Conservation (phyloP, 2,113 vertebrate species). For the Syngnathus typhle region DNA sequence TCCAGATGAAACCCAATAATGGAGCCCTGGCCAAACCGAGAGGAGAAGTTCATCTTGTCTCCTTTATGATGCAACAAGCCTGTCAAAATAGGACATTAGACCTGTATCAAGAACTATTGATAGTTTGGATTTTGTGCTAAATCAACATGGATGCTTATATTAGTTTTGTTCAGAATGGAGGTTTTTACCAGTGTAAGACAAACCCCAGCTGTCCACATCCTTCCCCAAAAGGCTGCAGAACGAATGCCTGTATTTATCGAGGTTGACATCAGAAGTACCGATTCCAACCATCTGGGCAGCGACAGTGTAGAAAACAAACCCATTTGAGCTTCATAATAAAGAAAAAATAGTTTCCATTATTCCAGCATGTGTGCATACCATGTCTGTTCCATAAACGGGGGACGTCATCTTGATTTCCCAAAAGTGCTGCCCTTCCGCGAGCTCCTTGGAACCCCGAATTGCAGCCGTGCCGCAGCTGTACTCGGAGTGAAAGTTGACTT, state of each 20-base stretch:
- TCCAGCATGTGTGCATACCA: constrained; percentile 69
- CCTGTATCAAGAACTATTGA: neutral
- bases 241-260: constrained; percentile 91
- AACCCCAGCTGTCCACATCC: constrained; percentile 95
- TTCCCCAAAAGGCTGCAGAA: constrained; percentile 95
- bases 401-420: constrained; percentile 99
- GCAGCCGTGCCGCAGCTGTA: constrained; percentile 96
- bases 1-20: constrained; percentile 95
- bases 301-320: neutral
- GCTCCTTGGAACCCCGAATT: constrained; percentile 85
- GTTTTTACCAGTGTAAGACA: constrained; percentile 88
- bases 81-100: constrained; percentile 37
- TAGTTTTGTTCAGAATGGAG: neutral
- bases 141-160: neutral
- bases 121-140: neutral
- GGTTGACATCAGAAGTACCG: constrained; percentile 85
- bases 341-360: neutral
- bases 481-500: constrained; percentile 93
- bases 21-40: constrained; percentile 94
- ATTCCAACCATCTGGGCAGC: constrained; percentile 89
- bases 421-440: constrained; percentile 93
- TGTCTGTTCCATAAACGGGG: constrained; percentile 93
- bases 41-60: constrained; percentile 87
- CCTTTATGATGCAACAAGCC: constrained; percentile 93
- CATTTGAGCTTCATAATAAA: neutral